Conservation (phyloP, 1,140 invertebrate species). For the Drosophila kohkoa region DNA sequence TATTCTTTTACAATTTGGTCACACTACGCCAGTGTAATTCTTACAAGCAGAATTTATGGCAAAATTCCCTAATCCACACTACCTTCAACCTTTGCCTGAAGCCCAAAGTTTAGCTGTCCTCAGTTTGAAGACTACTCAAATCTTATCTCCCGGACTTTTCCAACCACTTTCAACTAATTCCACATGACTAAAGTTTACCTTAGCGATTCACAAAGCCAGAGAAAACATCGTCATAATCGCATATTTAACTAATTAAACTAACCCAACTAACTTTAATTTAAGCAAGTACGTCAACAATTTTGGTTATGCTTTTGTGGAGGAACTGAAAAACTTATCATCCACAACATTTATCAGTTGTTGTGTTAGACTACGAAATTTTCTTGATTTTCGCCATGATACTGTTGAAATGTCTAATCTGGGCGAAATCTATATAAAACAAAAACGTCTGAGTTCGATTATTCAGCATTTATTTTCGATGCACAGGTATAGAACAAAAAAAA, state of each 20-base stretch:
- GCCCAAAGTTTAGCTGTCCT: not conserved
- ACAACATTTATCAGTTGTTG: not conserved
- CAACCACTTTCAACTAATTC: not conserved
- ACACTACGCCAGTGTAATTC: no score
- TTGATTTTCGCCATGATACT: constrained; percentile 4
- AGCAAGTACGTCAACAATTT: not conserved
- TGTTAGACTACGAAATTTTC: not conserved
- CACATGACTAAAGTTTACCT: not conserved
- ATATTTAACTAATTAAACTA: not conserved
- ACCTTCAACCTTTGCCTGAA: not conserved
- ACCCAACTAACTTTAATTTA: not conserved
- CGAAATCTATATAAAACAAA: constrained; percentile 1
- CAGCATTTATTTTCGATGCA: constrained; percentile 18
- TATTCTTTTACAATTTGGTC: no score
- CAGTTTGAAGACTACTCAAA: not conserved
- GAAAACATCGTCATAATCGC: not conserved
- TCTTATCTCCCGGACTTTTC: not conserved
- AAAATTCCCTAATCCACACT: no score
- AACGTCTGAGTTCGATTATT: constrained; percentile 10
- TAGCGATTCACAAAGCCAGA: not conserved
- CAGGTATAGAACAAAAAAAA: not conserved
- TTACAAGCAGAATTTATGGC: no score
- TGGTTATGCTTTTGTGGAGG: no score
- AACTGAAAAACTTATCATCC: not conserved
- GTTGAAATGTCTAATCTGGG: not conserved